Conservation (phyloP, 2,797 vertebrate genomes). For the Bryconaethiops microstoma region DNA sequence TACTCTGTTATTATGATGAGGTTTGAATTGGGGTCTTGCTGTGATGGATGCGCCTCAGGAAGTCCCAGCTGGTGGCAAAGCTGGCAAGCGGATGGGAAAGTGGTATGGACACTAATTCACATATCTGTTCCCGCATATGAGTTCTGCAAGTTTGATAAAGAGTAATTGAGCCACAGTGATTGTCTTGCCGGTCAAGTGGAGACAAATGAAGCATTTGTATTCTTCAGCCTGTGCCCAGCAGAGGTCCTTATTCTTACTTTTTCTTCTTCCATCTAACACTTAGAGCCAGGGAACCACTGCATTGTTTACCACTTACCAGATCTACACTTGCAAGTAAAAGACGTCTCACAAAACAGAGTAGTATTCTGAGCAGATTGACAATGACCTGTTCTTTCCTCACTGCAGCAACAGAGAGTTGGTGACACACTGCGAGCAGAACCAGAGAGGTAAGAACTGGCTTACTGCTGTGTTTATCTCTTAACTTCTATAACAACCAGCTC, state of each 20-base stretch:
- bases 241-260: neutral
- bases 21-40: neutral
- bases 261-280: neutral
- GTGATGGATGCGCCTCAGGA: neutral
- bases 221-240: constrained; percentile 1
- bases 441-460: constrained; percentile 19
- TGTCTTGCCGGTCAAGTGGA: neutral
- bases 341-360: neutral
- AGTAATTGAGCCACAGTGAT: constrained; percentile 2
- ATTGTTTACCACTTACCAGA: constrained; percentile 11
- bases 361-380: neutral
- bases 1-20: neutral
- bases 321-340: constrained; percentile 3
- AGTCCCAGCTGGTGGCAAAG: neutral
- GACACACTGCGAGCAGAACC: constrained; percentile 31
- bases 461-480: neutral
- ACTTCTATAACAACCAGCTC: neutral
- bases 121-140: neutral
- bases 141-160: neutral
- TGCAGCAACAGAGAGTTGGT: constrained; percentile 22
- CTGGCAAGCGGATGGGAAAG: neutral
- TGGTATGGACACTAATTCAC: neutral
- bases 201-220: constrained; percentile 9
- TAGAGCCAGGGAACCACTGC: neutral
- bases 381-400: neutral